These are phyloP conservation scores for Gymnopithys bicolor DNA, from an alignment of 2,797 vertebrate genomes.

Conservation along the genomic window DNA sequence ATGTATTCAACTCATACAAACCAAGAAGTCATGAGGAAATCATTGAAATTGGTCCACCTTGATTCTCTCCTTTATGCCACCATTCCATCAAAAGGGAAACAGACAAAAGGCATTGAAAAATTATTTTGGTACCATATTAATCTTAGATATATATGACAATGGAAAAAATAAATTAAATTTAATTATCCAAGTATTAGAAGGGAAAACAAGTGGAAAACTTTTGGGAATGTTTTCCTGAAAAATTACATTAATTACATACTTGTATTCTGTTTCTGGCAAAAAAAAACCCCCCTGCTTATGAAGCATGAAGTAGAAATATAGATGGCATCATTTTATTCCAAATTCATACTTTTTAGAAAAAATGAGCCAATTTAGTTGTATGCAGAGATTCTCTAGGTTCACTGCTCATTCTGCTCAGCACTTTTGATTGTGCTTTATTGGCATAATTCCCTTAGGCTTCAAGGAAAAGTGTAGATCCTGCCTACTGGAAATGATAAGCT, in stretches of 20 bases:
- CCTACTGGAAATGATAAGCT: background rate
- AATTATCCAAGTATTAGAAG: background rate
- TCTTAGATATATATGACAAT: background rate
- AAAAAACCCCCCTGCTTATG: background rate
- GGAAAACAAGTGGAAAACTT: background rate
- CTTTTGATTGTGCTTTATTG: background rate
- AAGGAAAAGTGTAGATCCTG: background rate
- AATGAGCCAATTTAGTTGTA: background rate
- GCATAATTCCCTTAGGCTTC: background rate
- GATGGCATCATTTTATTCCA: background rate
- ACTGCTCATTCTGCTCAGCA: background rate
- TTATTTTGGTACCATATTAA: background rate
- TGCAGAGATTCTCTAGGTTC: background rate
- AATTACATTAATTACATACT: background rate
- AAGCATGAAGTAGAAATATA: background rate
- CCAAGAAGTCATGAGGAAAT: background rate
- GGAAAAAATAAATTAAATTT: background rate
- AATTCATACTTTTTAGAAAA: background rate
- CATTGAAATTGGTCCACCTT: background rate
- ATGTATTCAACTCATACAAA: background rate
- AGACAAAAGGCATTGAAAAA: background rate
- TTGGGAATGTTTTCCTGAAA: background rate
- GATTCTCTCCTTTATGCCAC: background rate
- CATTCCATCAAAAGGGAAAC: background rate
- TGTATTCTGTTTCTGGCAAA: background rate